phyloP scores from a whole-genome alignment of 1,140 invertebrate genomes.

The Bombus polaris region DNA sequence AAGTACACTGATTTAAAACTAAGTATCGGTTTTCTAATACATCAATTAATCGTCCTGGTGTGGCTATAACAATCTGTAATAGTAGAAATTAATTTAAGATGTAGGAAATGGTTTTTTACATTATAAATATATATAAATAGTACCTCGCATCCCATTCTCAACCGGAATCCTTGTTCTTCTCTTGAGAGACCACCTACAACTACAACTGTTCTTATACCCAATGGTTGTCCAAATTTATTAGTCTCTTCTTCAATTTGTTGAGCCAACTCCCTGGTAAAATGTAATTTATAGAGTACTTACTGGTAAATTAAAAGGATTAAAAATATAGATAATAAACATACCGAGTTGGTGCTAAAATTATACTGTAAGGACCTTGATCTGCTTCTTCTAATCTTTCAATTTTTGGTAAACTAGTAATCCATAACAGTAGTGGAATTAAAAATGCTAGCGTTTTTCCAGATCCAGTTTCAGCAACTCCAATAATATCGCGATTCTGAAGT shows the following conservation, averaged over 20 bases:
- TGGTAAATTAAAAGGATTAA: slow-evolving; percentile 4
- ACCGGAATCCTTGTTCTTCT: slow-evolving; percentile 98
- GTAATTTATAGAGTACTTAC: not conserved
- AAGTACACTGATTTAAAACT: slow-evolving; percentile 97
- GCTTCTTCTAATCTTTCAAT: slow-evolving; percentile 95
- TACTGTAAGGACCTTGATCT: slow-evolving; percentile 99
- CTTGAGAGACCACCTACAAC: slow-evolving; percentile 98
- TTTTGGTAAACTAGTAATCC: slow-evolving; percentile 99
- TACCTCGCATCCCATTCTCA: slow-evolving; percentile 97
- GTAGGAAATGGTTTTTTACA: not conserved
- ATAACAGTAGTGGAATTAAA: slow-evolving; percentile 97
- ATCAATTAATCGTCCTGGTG: slow-evolving; percentile 99
- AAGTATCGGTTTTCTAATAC: slow-evolving; percentile 99
- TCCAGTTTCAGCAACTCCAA: slow-evolving; percentile 99
- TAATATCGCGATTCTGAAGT: slow-evolving; percentile 98
- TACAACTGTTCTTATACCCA: slow-evolving; percentile 98
- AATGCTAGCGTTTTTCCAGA: slow-evolving; percentile 99
- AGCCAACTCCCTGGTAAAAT: slow-evolving; percentile 90
- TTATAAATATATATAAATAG: not conserved
- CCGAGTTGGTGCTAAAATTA: slow-evolving; percentile 98
- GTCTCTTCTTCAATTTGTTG: slow-evolving; percentile 99
- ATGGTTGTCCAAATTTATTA: slow-evolving; percentile 96
- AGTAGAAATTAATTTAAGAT: not conserved
- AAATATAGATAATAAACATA: slow-evolving; percentile 15
- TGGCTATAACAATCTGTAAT: slow-evolving; percentile 98